Percentiles rank a stretch among this genome's conserved stretches.
These are phyloP conservation scores for Glyptemys insculpta DNA, from an alignment of 2,797 vertebrate species.

Conservation along the genomic window DNA sequence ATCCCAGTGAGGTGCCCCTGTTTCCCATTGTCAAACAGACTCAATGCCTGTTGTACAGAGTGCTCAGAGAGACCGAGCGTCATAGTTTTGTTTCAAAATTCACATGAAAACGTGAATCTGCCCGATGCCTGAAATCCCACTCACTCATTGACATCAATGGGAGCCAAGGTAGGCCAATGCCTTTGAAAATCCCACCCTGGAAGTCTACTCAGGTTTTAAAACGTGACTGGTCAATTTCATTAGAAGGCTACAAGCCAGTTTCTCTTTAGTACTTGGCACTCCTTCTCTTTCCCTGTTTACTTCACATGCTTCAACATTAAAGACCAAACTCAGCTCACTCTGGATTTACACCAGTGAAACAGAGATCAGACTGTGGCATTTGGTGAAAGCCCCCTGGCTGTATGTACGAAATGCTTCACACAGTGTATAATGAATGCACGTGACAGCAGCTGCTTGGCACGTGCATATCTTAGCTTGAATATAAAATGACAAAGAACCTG, in stretches of 20 bases:
- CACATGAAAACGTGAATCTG: background rate
- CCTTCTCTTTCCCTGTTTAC: background rate
- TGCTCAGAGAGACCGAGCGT: background rate
- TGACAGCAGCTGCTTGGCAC: background rate
- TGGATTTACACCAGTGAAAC: background rate
- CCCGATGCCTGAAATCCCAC: background rate
- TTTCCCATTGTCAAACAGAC: background rate
- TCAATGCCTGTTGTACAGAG: background rate
- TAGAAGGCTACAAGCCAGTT: background rate
- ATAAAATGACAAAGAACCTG: background rate
- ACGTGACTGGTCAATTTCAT: background rate
- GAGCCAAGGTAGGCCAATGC: background rate
- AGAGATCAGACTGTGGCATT: background rate
- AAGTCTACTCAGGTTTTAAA: background rate
- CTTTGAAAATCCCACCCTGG: background rate
- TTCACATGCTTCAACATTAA: background rate
- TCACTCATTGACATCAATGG: background rate
- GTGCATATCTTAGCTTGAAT: background rate
- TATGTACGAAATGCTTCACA: accelerated
- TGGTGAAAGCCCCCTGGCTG: background rate
- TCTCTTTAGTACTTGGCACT: background rate
- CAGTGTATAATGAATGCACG: background rate
- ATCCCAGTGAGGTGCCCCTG: background rate
- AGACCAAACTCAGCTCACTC: background rate
- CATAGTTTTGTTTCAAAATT: background rate